A percentile compares a stretch with the other conserved stretches of the same genome.
These are phyloP conservation scores for Volucella inflata DNA, from an alignment of 2,888 invertebrate genomes.

Conservation along the genomic window DNA sequence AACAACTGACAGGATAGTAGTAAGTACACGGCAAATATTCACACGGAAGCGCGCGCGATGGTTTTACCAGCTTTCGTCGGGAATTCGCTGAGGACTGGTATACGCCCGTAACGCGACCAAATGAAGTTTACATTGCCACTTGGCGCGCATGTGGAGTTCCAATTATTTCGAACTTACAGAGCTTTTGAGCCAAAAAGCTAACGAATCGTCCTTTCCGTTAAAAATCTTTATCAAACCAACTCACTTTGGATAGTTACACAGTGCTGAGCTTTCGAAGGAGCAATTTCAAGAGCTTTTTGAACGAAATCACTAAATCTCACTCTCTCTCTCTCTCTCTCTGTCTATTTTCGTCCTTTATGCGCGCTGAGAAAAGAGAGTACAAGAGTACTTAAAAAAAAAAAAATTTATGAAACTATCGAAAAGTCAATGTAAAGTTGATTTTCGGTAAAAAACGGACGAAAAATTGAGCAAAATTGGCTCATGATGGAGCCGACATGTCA, in stretches of 20 bases:
- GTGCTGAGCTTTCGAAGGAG: conserved; percentile 8
- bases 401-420: not conserved
- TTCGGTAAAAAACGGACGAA: conserved; percentile 22
- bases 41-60: conserved; percentile 60
- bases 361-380: not conserved
- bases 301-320: not conserved
- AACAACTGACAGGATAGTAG: not conserved
- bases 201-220: conserved; percentile 39
- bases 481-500: conserved; percentile 59
- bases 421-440: conserved; percentile 22
- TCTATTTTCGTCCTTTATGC: not conserved
- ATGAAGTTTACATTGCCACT: conserved; percentile 65
- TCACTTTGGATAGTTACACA: conserved; percentile 9
- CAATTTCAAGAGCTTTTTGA: conserved; percentile 13
- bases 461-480: conserved; percentile 41
- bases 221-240: conserved; percentile 41
- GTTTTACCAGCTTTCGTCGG: conserved; percentile 72
- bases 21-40: conserved; percentile 55
- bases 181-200: conserved; percentile 54
- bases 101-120: conserved; percentile 73
- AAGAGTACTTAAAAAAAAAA: not conserved
- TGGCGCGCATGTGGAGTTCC: conserved; percentile 71
- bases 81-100: conserved; percentile 75
- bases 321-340: not conserved
- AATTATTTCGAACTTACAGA: conserved; percentile 11